These are phyloP conservation scores for Norana najaformis DNA, from an alignment of 2,888 invertebrate species.

Conservation along the genomic window DNA sequence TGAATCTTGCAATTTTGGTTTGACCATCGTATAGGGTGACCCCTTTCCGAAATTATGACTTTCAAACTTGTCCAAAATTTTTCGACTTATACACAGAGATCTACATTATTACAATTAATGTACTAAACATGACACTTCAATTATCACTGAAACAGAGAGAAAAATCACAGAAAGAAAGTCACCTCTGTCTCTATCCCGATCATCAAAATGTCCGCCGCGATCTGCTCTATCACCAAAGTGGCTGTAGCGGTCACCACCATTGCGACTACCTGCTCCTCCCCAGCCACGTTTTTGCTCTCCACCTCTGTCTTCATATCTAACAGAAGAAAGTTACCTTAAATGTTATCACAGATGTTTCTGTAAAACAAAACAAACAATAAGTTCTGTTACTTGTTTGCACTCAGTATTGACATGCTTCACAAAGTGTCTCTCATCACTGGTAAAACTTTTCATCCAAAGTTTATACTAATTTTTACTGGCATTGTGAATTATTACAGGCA, in stretches of 20 bases:
- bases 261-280: conserved; percentile 37
- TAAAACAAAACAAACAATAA: not conserved
- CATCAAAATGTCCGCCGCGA: conserved; percentile 17
- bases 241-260: conserved; percentile 40
- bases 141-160: not conserved
- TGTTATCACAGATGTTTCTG: not conserved
- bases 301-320: conserved; percentile 56
- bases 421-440: not conserved
- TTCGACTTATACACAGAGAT: too few species aligned
- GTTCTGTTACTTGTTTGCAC: too few species aligned
- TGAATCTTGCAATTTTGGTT: too few species aligned
- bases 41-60: too few species aligned
- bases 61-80: too few species aligned
- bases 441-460: not conserved
- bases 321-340: conserved; percentile 32
- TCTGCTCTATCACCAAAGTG: conserved; percentile 32
- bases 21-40: too few species aligned
- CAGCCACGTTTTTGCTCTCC: conserved; percentile 41
- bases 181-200: conserved; percentile 41
- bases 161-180: not conserved
- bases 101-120: too few species aligned
- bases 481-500: not conserved
- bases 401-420: not conserved
- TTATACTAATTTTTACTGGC: not conserved
- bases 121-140: too few species aligned